A percentile compares a stretch with the other conserved stretches of the same genome.
phyloP scores from a whole-genome alignment of 2,797 vertebrate genomes.

The Loriculus beryllinus region DNA sequence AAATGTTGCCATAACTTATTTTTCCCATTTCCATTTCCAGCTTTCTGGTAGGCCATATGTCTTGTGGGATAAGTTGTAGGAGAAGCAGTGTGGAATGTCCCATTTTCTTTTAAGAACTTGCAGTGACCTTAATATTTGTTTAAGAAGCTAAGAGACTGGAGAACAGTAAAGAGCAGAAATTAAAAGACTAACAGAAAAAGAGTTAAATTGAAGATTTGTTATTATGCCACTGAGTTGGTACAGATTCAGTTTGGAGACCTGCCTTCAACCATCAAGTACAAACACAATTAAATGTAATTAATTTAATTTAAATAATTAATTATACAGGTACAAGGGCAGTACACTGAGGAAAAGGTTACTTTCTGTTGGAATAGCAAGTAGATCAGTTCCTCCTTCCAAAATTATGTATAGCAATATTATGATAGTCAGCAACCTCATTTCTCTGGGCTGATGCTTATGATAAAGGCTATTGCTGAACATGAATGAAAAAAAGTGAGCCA shows the following conservation, averaged over 20 bases:
- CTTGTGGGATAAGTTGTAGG: background rate
- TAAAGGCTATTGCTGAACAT: background rate
- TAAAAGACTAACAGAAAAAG: background rate
- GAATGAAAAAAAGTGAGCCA: background rate
- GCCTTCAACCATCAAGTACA: background rate
- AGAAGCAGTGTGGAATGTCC: background rate
- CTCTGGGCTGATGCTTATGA: background rate
- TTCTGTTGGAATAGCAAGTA: background rate
- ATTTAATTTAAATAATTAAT: background rate
- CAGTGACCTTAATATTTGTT: background rate
- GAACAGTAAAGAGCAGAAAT: background rate
- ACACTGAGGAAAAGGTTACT: background rate
- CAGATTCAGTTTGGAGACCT: background rate
- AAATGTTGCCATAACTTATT: background rate
- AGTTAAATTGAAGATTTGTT: background rate
- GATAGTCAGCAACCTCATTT: background rate
- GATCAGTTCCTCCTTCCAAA: background rate
- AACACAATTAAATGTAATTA: background rate
- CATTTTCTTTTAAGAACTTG: background rate
- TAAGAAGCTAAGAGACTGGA: background rate
- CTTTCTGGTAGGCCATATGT: background rate
- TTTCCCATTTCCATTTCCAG: background rate
- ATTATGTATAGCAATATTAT: fast-evolving
- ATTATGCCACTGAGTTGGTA: background rate
- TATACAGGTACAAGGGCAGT: background rate